Evolutionary conservation across 2,797 vertebrate species (phyloP), one percentile per base, ranked within the genome.

Genomic region (Falco rusticolus): DNA sequence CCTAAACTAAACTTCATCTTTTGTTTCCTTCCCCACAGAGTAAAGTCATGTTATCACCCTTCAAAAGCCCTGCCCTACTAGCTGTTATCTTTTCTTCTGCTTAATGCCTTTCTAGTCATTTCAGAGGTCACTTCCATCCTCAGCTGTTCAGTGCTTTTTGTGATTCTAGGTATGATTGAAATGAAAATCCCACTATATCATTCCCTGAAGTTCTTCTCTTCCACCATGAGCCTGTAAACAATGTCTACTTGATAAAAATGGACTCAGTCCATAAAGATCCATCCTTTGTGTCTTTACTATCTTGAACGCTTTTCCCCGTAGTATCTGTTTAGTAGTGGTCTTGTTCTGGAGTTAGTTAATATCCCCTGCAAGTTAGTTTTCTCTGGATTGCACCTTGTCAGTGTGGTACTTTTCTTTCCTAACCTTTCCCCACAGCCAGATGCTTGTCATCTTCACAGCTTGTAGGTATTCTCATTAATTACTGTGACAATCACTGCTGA

Each of bases 291-390:
- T 60, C 29, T 75, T 34, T 28, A 1, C 50, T 8, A 0, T 16
- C n/a, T 31, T 6, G 65, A 26, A 17, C 9, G 1, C 24, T 0
- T 60, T 53, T 53, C 57, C n/a, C 3, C 3, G 11, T 10, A 2
- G 31, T 10, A 17, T 39, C 9, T 7, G 13, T 25, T 28, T 9
- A 18, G 31, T 5, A 24, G 11, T 4, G 11, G 9, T 7, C 53
- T 50, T 45, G 47, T 28, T 61, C 53, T 17, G 16, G 21, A 29
- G 34, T 13, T 47, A 5, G 25, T 10, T 37, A 14, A 28, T 66
- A 65, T 29, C 54, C 54, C 5, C 50, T 21, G 5, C 11, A 7
- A 4, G 18, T 48, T 24, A 7, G 5, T 66, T 54, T 50, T 31
- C 60, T 21, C 24, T 16, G 31, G 16, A 29, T n/a, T 29, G 34